Evolutionary conservation across 2,888 invertebrate species (phyloP).

Genomic region (Syrphus vitripennis): DNA sequence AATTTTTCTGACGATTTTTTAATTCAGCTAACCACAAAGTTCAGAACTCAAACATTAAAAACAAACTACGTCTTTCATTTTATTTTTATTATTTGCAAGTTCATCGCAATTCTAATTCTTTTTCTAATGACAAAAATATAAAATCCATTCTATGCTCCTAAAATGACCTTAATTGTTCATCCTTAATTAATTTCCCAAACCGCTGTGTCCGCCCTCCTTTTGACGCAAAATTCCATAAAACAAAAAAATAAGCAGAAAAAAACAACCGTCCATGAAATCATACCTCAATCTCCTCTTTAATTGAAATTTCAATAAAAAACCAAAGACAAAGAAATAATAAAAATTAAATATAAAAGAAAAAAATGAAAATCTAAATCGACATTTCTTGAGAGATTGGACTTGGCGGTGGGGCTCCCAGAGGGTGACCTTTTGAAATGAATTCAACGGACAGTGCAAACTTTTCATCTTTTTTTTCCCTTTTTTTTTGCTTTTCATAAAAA

Average conservation of each 20-base stretch:
- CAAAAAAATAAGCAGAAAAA: slow-evolving; percentile 2
- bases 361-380: slow-evolving; percentile 27
- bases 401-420: neutral
- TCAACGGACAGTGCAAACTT: slow-evolving; percentile 7
- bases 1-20: neutral
- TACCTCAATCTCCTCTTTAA: slow-evolving; percentile 43
- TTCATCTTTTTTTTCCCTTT: slow-evolving; percentile 29
- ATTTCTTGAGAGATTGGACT: slow-evolving; percentile 2
- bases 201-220: neutral
- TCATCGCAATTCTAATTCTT: neutral
- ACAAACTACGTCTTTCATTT: neutral
- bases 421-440: slow-evolving; percentile 44
- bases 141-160: slow-evolving; percentile 15
- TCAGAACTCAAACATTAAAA: neutral
- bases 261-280: slow-evolving; percentile 23
- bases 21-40: neutral
- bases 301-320: slow-evolving; percentile 67
- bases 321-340: slow-evolving; percentile 20
- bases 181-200: slow-evolving; percentile 64
- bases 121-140: neutral
- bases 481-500: slow-evolving; percentile 4
- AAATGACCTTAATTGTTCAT: slow-evolving; percentile 65
- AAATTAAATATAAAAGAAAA: neutral
- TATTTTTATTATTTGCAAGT: neutral
- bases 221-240: neutral